Evolutionary conservation across 1,140 invertebrate genomes (phyloP), one percentile per base, ranked within the genome.

Genomic region (Elymnias hypermnestra): DNA sequence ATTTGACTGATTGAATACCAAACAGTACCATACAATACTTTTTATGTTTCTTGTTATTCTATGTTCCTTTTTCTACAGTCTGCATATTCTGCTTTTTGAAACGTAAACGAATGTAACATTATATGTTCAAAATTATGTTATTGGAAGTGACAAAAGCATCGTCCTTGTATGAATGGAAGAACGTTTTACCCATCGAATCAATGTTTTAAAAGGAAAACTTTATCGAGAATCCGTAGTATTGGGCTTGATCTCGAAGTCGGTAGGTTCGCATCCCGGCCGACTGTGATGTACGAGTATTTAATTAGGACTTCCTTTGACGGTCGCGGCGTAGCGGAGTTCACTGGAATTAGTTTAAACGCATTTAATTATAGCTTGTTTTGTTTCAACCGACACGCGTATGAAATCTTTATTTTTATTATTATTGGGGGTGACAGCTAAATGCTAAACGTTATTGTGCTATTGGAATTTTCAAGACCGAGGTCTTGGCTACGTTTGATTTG

Each of bases 271-370:
- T 53, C 58, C 51, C 44, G 54, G 29, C 37, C 40, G 65, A 54
- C 57, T 55, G 62, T 78, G 77, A 82, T 78, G 72, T 75, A 82
- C 65, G 69, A 65, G 39, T 60, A 71, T 82, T 82, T 82, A 82
- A 82, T 82, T 77, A 77, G 74, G 62, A 66, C 65, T 78, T 81
- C 73, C 76, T 63, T 59, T 59, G 49, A 54, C 55, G 45, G 19
- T 48, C 39, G 40, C 45, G 52, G 44, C 26, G 40, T 38, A 40
- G 35, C 42, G 37, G 31, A 50, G 45, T 53, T 53, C 53, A 55
- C 60, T 53, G 48, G 59, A 58, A 58, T 57, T 57, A 50, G 36
- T 42, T 51, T 62, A 60, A 57, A 50, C 52, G 48, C 40, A 43
- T 49, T 45, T 46, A 43, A 45, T 53, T 47, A 45, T 51, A 42